Evolutionary conservation across 1,140 invertebrate species (phyloP).

Genomic region (Hypothenemus hampei): DNA sequence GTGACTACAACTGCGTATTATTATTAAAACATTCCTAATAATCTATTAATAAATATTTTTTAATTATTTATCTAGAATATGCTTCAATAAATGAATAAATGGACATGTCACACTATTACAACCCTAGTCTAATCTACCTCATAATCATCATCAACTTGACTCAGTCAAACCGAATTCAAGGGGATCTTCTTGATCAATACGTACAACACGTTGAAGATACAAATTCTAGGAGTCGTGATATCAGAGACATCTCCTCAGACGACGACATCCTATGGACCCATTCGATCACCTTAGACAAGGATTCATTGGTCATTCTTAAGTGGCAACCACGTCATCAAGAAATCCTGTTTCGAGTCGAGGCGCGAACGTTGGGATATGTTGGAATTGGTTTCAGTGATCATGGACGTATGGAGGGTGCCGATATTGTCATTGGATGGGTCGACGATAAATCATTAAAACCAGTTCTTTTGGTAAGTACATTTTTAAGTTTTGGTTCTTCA

Average conservation of each 20-base stretch:
- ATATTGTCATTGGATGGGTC: constrained; percentile 78
- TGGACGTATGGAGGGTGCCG: constrained; percentile 66
- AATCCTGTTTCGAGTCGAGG: constrained; percentile 61
- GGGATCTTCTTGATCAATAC: constrained; percentile 44
- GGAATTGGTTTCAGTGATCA: constrained; percentile 69
- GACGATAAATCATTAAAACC: constrained; percentile 61
- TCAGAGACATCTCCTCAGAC: constrained; percentile 24
- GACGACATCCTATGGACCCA: constrained; percentile 50
- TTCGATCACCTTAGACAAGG: constrained; percentile 51
- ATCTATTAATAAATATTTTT: too few relatives aligned
- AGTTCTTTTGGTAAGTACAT: constrained; percentile 61
- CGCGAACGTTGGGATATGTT: constrained; percentile 64
- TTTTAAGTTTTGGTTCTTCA: neutral
- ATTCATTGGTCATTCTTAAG: constrained; percentile 52
- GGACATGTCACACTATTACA: too few relatives aligned
- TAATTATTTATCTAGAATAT: too few relatives aligned
- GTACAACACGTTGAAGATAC: constrained; percentile 42
- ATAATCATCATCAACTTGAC: too few relatives aligned
- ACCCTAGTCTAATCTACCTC: too few relatives aligned
- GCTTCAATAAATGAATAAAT: too few relatives aligned
- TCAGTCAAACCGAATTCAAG: too few relatives aligned
- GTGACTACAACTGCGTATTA: too few relatives aligned
- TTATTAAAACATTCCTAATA: too few relatives aligned
- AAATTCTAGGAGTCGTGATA: too few relatives aligned
- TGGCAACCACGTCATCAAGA: constrained; percentile 57